These are phyloP conservation scores for Pomatorhinus ruficollis DNA, from an alignment of 2,113 vertebrate genomes.

Conservation along the genomic window DNA sequence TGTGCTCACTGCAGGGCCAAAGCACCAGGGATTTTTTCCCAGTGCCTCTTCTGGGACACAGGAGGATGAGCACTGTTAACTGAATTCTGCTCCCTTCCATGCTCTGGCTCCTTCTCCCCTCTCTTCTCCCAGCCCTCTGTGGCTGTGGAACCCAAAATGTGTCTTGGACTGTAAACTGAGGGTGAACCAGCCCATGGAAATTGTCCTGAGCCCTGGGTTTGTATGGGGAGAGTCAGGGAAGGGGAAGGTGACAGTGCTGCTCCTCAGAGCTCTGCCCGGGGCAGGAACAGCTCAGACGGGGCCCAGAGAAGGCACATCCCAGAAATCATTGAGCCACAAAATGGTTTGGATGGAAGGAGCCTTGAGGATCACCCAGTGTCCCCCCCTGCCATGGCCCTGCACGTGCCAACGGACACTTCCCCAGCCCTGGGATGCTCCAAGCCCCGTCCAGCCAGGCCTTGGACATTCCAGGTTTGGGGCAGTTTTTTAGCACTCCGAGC, in stretches of 20 bases:
- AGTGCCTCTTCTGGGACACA: no score
- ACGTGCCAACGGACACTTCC: not conserved
- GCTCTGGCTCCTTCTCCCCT: not conserved
- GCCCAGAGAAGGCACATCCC: not conserved
- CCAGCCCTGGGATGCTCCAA: not conserved
- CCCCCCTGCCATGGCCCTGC: not conserved
- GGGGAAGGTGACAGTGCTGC: not conserved
- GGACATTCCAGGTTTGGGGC: not conserved
- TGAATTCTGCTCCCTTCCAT: not conserved
- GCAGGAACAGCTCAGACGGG: not conserved
- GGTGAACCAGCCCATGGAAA: not conserved
- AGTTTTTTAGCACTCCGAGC: not conserved
- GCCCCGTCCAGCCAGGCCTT: rapidly evolving
- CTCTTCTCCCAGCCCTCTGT: not conserved
- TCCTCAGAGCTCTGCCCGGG: not conserved
- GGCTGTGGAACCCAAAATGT: not conserved
- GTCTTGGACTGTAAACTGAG: not conserved
- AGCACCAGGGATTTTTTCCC: not conserved
- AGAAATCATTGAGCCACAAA: not conserved
- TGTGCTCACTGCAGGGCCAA: not conserved
- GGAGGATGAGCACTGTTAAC: not conserved
- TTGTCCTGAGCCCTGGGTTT: not conserved
- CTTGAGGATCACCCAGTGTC: not conserved
- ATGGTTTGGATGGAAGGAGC: not conserved
- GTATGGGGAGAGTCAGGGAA: not conserved